These are phyloP conservation scores for Phaedon cochleariae DNA, from an alignment of 2,888 invertebrate genomes.

Conservation along the genomic window DNA sequence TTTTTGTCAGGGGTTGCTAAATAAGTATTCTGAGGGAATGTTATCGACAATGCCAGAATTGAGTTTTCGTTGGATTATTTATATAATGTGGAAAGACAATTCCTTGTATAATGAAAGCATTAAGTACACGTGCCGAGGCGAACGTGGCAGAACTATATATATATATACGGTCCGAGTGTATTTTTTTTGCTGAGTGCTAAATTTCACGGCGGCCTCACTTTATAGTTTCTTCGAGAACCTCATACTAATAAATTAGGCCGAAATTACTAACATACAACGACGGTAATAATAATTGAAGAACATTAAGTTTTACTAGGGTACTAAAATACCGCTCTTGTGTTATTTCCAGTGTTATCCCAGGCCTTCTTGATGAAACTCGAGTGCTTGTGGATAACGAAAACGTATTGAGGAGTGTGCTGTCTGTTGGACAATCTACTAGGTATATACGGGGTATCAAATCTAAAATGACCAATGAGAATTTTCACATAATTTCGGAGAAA, in stretches of 20 bases:
- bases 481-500: too few species aligned
- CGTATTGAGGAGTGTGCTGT: too few species aligned
- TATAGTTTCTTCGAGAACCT: constrained; percentile 4
- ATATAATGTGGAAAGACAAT: too few species aligned
- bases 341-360: constrained; percentile 21
- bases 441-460: neutral
- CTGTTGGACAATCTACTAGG: neutral
- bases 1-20: too few species aligned
- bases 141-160: too few species aligned
- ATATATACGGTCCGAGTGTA: too few species aligned
- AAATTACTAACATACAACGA: constrained; percentile 11
- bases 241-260: constrained; percentile 23
- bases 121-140: too few species aligned
- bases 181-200: neutral
- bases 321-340: constrained; percentile 28
- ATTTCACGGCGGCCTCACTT: constrained; percentile 1
- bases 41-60: too few species aligned
- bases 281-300: constrained; percentile 21
- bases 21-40: too few species aligned
- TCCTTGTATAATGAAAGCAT: too few species aligned
- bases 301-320: constrained; percentile 31
- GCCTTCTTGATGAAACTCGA: constrained; percentile 25
- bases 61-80: too few species aligned
- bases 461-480: neutral
- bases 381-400: constrained; percentile 19